These are phyloP conservation scores for Calliopum simillimum DNA, from an alignment of 2,888 invertebrate species.

Conservation along the genomic window DNA sequence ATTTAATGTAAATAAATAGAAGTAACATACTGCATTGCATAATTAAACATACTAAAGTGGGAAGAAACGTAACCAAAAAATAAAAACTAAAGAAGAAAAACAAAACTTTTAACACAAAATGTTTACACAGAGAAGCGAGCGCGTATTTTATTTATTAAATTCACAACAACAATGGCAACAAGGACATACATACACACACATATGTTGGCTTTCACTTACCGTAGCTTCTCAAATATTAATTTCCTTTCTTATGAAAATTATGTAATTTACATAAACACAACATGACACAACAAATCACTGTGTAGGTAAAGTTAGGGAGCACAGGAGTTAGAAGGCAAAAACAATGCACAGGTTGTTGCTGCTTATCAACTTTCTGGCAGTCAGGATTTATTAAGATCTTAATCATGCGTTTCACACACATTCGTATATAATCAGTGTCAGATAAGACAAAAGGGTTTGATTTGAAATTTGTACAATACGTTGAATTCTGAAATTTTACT, in stretches of 20 bases:
- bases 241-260: neutral
- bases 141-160: conserved; percentile 6
- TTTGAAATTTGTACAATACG: too few relatives aligned
- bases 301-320: neutral
- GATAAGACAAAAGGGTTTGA: too few relatives aligned
- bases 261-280: conserved; percentile 19
- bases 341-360: too few relatives aligned
- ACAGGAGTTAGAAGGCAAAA: too few relatives aligned
- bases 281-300: conserved; percentile 3
- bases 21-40: conserved; percentile 7
- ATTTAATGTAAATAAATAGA: conserved; percentile 9
- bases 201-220: neutral
- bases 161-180: neutral
- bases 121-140: conserved; percentile 12
- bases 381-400: too few relatives aligned
- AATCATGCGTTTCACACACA: too few relatives aligned
- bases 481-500: too few relatives aligned
- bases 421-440: too few relatives aligned
- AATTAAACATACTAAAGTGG: neutral
- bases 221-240: conserved; percentile 11
- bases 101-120: neutral
- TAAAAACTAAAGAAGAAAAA: neutral
- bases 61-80: neutral
- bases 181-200: too few relatives aligned
- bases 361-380: too few relatives aligned